Conservation (phyloP, 2,888 invertebrate species). For the Meta bourneti region DNA sequence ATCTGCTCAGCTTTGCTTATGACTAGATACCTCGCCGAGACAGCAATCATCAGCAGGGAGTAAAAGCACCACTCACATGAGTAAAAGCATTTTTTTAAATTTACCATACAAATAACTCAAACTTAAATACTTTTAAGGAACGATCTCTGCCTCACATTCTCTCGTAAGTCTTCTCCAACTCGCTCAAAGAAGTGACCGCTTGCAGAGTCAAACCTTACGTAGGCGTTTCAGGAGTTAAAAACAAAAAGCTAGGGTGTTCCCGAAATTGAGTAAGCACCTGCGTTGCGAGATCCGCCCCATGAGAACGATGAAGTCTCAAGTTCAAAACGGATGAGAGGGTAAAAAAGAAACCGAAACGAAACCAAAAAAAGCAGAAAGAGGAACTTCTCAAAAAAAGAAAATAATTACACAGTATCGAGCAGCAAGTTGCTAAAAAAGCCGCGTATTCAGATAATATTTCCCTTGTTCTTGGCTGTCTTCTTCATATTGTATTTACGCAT, state of each 20-base stretch:
- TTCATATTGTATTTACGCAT: conserved; percentile 58
- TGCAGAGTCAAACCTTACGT: conserved; percentile 18
- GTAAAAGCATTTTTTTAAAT: no score
- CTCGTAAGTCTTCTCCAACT: not conserved
- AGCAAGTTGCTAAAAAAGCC: conserved; percentile 49
- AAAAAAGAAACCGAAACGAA: conserved; percentile 4
- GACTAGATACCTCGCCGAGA: no score
- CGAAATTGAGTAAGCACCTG: conserved; percentile 73
- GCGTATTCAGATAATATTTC: conserved; percentile 35
- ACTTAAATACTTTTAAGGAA: no score
- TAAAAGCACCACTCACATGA: no score
- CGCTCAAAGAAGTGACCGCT: conserved; percentile 32
- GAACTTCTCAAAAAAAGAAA: conserved; percentile 18
- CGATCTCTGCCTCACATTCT: no score
- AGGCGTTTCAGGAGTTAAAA: conserved; percentile 47
- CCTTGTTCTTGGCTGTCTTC: conserved; percentile 39
- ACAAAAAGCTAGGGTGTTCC: conserved; percentile 63
- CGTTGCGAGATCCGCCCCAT: conserved; percentile 60
- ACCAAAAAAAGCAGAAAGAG: conserved; percentile 2
- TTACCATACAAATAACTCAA: no score
- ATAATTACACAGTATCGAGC: conserved; percentile 70
- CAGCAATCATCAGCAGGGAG: no score
- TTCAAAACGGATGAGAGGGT: conserved; percentile 33
- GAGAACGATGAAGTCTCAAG: conserved; percentile 47
- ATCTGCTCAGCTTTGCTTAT: no score